Percentiles rank a stretch among this genome's conserved stretches.
These are phyloP conservation scores for Deilephila porcellus DNA, from an alignment of 2,888 invertebrate species.

Conservation along the genomic window DNA sequence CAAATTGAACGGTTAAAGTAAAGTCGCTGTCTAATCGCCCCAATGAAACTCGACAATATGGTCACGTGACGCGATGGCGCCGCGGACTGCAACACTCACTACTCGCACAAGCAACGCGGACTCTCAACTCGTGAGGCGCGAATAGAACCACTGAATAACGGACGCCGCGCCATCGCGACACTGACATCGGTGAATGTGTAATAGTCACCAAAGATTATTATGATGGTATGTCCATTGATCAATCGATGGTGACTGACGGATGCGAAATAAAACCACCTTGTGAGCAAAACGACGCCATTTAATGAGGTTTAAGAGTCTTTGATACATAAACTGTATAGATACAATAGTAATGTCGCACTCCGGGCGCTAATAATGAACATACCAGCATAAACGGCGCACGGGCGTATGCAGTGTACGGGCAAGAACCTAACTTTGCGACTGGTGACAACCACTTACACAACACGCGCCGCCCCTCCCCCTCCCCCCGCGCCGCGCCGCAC, in stretches of 20 bases:
- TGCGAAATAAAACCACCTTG: conserved; percentile 75
- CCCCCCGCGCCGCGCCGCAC: neutral
- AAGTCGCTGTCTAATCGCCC: neutral
- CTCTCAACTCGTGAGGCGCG: neutral
- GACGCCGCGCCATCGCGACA: neutral
- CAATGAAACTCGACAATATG: conserved; percentile 4
- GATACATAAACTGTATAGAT: conserved; percentile 67
- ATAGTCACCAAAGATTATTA: conserved; percentile 60
- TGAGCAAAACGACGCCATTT: conserved; percentile 77
- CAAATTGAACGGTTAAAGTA: conserved; percentile 45
- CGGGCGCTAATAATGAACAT: conserved; percentile 72
- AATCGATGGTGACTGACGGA: conserved; percentile 54
- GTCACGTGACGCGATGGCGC: neutral
- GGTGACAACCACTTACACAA: conserved; percentile 36
- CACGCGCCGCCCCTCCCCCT: neutral
- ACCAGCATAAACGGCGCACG: conserved; percentile 70
- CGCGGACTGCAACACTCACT: neutral
- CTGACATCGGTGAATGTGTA: conserved; percentile 18
- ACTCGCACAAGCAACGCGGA: neutral
- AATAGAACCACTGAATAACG: conserved; percentile 4
- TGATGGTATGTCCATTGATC: conserved; percentile 77
- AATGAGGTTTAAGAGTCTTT: conserved; percentile 77
- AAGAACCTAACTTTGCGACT: conserved; percentile 33
- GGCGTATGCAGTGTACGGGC: conserved; percentile 39
- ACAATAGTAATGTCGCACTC: conserved; percentile 52